These are phyloP conservation scores for Matsumurasca onukii DNA, from an alignment of 1,140 invertebrate species.

Conservation along the genomic window DNA sequence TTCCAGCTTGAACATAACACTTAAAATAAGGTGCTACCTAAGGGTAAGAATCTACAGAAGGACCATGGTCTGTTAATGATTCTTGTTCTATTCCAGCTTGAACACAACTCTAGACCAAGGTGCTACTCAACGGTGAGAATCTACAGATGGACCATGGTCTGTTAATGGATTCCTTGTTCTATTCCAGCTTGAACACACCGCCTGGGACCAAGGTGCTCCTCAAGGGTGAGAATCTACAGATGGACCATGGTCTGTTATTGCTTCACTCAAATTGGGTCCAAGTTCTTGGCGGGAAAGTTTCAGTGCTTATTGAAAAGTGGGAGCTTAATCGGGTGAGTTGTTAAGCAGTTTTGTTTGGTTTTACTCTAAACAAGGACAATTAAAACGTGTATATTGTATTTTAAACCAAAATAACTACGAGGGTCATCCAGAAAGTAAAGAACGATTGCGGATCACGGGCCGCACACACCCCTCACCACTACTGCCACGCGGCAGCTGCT, in stretches of 20 bases:
- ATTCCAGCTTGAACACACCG: conserved; percentile 60
- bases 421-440: no score
- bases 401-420: no score
- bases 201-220: conserved; percentile 73
- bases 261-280: conserved; percentile 64
- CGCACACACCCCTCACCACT: no score
- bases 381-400: no score
- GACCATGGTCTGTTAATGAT: no score
- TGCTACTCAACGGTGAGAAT: conserved; percentile 57
- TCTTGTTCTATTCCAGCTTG: no score
- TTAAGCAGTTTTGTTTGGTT: background rate
- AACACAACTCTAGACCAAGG: no score
- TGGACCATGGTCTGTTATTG: conserved; percentile 71
- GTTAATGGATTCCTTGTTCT: no score
- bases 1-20: conserved; percentile 63
- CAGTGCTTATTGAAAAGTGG: conserved; percentile 86
- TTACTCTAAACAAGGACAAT: no score
- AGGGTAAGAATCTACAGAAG: no score
- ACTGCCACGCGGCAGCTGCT: no score
- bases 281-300: conserved; percentile 78
- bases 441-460: no score
- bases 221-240: conserved; percentile 51
- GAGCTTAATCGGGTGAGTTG: conserved; percentile 69
- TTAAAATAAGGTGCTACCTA: conserved; percentile 70
- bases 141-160: conserved; percentile 63